Conservation (phyloP, 1,140 invertebrate genomes). For the Nautilus pompilius region DNA sequence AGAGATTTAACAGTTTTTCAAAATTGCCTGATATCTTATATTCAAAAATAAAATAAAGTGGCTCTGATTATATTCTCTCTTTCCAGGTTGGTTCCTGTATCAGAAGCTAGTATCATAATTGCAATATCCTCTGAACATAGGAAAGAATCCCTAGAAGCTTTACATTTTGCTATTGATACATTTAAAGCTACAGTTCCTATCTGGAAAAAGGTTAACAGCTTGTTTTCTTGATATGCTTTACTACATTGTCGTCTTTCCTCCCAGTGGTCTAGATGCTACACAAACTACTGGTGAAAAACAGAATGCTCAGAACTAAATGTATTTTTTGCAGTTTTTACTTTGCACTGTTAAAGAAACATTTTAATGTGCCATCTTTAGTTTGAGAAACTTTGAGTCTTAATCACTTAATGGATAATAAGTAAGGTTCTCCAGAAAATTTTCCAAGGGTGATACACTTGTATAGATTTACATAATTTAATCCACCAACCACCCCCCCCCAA, state of each 20-base stretch:
- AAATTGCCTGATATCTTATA: no score
- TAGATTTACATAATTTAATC: no score
- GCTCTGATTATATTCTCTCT: no score
- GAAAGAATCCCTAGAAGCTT: conserved; percentile 75
- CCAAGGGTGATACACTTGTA: no score
- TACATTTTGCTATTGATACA: conserved; percentile 78
- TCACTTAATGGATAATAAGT: no score
- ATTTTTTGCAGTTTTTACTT: background rate
- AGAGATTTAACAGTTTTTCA: no score
- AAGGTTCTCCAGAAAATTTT: no score
- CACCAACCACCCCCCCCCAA: no score
- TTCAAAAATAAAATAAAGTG: background rate
- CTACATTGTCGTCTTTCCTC: background rate
- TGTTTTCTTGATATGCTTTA: background rate
- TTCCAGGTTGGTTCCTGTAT: conserved; percentile 77
- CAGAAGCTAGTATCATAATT: conserved; percentile 88
- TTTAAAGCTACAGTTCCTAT: conserved; percentile 89
- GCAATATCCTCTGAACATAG: conserved; percentile 86
- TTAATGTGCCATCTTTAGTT: background rate
- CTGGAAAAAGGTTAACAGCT: conserved; percentile 77
- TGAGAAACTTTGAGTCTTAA: background rate
- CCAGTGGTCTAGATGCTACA: background rate
- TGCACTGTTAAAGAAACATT: background rate
- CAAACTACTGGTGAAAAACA: background rate
- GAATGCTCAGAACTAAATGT: background rate